Base-by-base conservation (phyloP, 2,888 invertebrate species). In the Campoplex capitator region DNA sequence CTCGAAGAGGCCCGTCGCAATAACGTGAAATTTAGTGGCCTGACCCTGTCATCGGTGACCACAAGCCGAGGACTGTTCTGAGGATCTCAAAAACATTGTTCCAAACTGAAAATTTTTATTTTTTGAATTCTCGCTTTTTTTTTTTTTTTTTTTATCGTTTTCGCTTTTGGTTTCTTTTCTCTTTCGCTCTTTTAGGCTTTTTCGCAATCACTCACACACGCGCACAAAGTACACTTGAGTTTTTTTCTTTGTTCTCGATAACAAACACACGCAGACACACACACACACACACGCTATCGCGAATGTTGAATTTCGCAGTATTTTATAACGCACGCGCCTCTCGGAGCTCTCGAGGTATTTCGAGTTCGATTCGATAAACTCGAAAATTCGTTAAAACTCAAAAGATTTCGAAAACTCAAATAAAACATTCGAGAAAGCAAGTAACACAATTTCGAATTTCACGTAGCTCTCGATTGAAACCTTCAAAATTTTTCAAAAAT, bases 31-130 rank as follows among this genome's bases (percentile, higher is more conserved):
- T 62, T 81, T 83, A 67, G 76, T 86, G 78, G 83, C 86, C 83
- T 88, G 87, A 88, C 89, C 87, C 88, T 87, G 89, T 89, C 87
- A 88, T 88, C 89, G 85, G 75, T 74, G 78, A 65, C 81, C 86
- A 51, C 79, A 88, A 85, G 85, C 87, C 83, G 85, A 86, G 84
- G 75, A 81, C 77, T n/a, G 18, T 51, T 18, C 32, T 35, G 51
- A 74, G 32, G 18, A 2, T 35, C 35, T n/a, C 38, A 38, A 56
- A 23, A 23, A 38, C 9, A 7, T 9, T n/a, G 3, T n/a, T 68
- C 48, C 28, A 48, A 28, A 45, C 23, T 45, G 9, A n/a, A 70
- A 45, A 45, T 45, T 28, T 45, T 23, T 2, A 16, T 28, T 48
- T 48, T 48, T 51, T 16, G 48, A 71, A 18, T 71, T 32, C 32